Evolutionary conservation across 2,797 vertebrate genomes (phyloP), one percentile per base, ranked within the genome.

Genomic region (Taenioides sp.): DNA sequence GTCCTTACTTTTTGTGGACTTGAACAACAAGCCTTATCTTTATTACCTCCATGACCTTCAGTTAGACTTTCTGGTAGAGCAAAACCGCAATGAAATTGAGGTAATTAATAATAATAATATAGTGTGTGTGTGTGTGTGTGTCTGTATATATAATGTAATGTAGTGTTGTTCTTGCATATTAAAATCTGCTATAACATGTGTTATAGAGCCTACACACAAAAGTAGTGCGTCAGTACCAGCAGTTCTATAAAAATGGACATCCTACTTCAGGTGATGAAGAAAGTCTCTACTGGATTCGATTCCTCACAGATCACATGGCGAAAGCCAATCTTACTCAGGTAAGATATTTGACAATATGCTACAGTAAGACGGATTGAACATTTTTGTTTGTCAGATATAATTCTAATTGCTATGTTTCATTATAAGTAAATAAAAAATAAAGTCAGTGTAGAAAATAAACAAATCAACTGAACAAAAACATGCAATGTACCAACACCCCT

Each of bases 21-120:
- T 89, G 55, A 94, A 98, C 81, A 93, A 92, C 77, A 95, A 94
- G 61, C 96, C 96, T 0, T 95, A 95, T 84, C 91, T 91, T 71
- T 99, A 99, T 89, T 99, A 96, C 89, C 94, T 99, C 84, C 98
- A 99, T 18, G 98, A 98, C 86, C 95, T 99, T 28, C 98, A 99
- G 79, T 92, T 98, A 75, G 97, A 99, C 92, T 99, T 99, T 75
- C 94, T 99, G 71, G 92, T 91, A n/a, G 97, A 99, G 88, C 95
- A 97, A 84, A 98, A 99, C 88, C 93, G 91, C 64, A 87, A 76
- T 52, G 93, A 96, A 69, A 88, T 99, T 20, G 92, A 95, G 92
- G 98, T 98, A 2, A 22, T 73, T 71, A 17, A 34, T 28, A 27
- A 5, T 31, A 60, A 34, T 34, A 34, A 34, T 31, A 31, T 31